Percentiles rank a stretch among this genome's conserved stretches.
Evolutionary conservation across 2,797 vertebrate genomes (phyloP).

Genomic region (Chloroceryle amazona): DNA sequence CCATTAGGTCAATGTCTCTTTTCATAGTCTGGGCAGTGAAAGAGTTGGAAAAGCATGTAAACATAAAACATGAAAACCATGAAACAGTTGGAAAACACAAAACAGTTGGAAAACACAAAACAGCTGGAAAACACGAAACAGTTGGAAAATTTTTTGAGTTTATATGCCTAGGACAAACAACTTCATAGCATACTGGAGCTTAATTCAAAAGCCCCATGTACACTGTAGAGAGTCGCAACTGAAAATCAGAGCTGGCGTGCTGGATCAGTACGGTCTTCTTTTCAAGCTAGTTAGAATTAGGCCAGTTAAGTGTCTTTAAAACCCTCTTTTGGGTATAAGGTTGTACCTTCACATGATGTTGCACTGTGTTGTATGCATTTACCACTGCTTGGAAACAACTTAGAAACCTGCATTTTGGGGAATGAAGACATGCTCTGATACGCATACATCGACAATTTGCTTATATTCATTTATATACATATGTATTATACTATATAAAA

Average conservation of each 20-base stretch:
- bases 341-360: background rate
- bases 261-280: background rate
- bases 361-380: background rate
- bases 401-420: background rate
- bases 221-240: background rate
- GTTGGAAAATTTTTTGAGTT: background rate
- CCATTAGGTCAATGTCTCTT: background rate
- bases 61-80: too few species aligned
- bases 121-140: too few species aligned
- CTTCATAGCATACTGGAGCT: background rate
- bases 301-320: background rate
- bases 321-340: background rate
- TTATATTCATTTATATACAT: background rate
- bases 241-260: background rate
- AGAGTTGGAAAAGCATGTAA: too few species aligned
- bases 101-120: background rate
- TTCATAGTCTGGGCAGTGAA: background rate
- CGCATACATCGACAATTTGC: background rate
- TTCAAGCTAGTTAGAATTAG: background rate
- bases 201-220: background rate
- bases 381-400: background rate
- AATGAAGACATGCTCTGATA: background rate
- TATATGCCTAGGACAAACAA: background rate
- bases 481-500: background rate
- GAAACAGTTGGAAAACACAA: too few species aligned